Conservation (phyloP, 2,797 vertebrate genomes). For the Epinephelus coioides region DNA sequence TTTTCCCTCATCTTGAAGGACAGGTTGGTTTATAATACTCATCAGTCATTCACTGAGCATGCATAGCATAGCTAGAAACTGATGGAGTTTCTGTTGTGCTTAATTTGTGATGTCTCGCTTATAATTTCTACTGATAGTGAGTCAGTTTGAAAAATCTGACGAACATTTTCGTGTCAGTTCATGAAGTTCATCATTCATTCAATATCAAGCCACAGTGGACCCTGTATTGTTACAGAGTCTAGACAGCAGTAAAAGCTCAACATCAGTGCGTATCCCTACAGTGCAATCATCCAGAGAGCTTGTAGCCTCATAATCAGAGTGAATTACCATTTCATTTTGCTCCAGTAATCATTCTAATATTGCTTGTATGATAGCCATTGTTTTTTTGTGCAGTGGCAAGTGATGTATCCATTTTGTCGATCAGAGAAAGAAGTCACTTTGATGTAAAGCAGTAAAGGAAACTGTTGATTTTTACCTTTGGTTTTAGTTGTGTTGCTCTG, state of each 20-base stretch:
- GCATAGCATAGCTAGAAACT: not conserved
- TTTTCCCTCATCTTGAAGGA: not conserved
- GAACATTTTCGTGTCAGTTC: not conserved
- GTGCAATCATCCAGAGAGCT: conserved; percentile 9
- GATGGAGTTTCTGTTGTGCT: not conserved
- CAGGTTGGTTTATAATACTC: not conserved
- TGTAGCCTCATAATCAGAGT: conserved; percentile 19
- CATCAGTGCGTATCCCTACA: not conserved
- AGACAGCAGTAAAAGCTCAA: not conserved
- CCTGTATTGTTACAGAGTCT: not conserved
- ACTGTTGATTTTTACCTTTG: no score
- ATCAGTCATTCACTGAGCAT: not conserved
- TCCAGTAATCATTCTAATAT: not conserved
- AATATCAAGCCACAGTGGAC: not conserved
- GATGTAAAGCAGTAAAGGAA: no score
- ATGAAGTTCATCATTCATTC: conserved; percentile 5
- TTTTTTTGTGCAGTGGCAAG: not conserved
- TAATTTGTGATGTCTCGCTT: not conserved
- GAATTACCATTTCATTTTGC: conserved; percentile 14
- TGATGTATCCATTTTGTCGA: not conserved
- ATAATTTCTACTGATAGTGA: not conserved
- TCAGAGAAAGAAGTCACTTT: not conserved
- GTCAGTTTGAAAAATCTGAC: conserved; percentile 7
- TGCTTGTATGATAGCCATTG: not conserved
- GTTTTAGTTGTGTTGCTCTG: no score